Conservation (phyloP, 2,113 vertebrate species). For the Gulo gulo region DNA sequence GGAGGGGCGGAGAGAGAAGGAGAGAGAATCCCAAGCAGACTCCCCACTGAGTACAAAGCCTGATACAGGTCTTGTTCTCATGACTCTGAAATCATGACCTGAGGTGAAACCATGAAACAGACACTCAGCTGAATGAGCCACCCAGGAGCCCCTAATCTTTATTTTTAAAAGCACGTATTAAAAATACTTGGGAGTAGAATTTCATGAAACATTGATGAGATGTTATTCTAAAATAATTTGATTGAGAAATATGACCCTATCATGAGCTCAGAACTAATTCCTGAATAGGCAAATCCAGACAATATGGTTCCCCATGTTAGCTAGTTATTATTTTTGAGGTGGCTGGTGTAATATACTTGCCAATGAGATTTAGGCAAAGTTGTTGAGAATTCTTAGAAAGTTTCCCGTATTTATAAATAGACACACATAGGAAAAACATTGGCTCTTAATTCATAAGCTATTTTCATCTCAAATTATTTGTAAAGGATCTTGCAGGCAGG, state of each 20-base stretch:
- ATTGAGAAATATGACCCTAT: not conserved
- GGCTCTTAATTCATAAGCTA: not conserved
- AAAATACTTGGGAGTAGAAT: not conserved
- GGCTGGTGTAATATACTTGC: not conserved
- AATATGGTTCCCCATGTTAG: not conserved
- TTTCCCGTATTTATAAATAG: not conserved
- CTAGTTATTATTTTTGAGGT: not conserved
- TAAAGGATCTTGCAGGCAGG: not conserved
- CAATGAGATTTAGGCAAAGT: not conserved
- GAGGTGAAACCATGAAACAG: not conserved
- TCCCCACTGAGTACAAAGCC: not conserved
- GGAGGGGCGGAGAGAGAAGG: not conserved
- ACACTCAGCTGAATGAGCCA: not conserved
- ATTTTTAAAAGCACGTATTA: not conserved
- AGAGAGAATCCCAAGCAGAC: not conserved
- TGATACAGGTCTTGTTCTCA: not conserved
- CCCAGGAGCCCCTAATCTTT: not conserved
- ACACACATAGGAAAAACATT: not conserved
- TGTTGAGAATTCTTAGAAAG: not conserved
- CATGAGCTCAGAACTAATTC: not conserved
- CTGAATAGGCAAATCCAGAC: not conserved
- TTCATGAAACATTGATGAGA: not conserved
- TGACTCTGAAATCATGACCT: not conserved
- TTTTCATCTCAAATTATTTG: not conserved
- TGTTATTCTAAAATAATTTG: not conserved